phyloP scores from a whole-genome alignment of 2,113 vertebrate genomes.

The Poicephalus gulielmi region DNA sequence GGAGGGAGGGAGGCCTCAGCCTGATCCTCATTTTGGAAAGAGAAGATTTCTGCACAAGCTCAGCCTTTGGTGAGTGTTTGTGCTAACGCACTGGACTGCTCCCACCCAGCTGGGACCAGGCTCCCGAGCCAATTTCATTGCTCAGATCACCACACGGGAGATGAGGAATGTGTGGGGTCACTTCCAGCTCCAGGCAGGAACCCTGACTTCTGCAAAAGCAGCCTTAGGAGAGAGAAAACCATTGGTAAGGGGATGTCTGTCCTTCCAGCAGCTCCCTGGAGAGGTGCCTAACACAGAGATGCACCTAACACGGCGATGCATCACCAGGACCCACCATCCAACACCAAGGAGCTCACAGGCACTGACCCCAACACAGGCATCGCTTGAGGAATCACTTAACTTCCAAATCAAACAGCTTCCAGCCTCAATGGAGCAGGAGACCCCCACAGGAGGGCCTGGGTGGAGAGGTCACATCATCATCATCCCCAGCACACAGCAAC shows the following conservation, averaged over 20 bases:
- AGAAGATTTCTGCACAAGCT: not conserved
- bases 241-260: not conserved
- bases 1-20: not conserved
- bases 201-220: not conserved
- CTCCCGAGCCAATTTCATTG: not conserved
- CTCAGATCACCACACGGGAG: not conserved
- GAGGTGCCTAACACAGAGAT: rapidly evolving
- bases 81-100: not conserved
- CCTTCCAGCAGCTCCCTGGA: not conserved
- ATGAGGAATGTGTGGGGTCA: not conserved
- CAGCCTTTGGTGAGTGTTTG: not conserved
- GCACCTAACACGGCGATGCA: not conserved
- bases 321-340: not conserved
- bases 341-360: not conserved
- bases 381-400: not conserved
- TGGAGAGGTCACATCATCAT: rapidly evolving
- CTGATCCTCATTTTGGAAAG: not conserved
- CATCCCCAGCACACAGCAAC: rapidly evolving
- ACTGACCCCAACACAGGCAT: not conserved
- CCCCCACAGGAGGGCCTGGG: not conserved
- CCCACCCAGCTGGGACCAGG: conserved; percentile 54
- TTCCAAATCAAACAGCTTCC: not conserved
- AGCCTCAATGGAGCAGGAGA: not conserved
- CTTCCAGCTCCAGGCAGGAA: not conserved
- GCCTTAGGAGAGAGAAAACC: not conserved